phyloP scores from a whole-genome alignment of 2,888 invertebrate genomes.

The Dasysyrphus albostriatus region DNA sequence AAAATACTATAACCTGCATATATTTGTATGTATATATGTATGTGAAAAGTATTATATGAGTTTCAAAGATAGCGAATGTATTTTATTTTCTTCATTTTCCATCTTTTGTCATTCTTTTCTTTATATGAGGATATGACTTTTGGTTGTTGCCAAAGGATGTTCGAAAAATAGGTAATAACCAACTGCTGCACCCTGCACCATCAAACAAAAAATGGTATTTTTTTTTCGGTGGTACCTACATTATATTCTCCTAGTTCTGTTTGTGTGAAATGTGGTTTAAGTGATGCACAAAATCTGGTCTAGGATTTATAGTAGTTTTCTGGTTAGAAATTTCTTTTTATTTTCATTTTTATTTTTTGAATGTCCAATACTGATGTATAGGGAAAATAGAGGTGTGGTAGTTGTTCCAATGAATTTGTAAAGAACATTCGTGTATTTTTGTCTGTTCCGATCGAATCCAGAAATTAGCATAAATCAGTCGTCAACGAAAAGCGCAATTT shows the following conservation, averaged over 20 bases:
- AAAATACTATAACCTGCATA: neutral
- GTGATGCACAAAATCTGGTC: slow-evolving; percentile 49
- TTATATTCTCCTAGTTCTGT: slow-evolving; percentile 5
- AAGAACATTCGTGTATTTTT: too few species aligned
- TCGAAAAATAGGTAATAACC: slow-evolving; percentile 7
- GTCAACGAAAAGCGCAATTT: too few species aligned
- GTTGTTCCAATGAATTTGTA: neutral
- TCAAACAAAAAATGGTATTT: neutral
- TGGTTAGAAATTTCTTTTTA: neutral
- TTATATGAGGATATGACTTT: neutral
- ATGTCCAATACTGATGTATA: neutral
- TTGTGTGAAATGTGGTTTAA: slow-evolving; percentile 41
- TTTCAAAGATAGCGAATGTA: neutral
- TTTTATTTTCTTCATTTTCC: neutral
- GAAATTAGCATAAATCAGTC: too few species aligned
- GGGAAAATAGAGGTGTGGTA: slow-evolving; percentile 21
- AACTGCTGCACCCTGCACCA: slow-evolving; percentile 40
- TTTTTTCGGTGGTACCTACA: slow-evolving; percentile 17
- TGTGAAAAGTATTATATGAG: neutral
- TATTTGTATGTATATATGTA: too few species aligned
- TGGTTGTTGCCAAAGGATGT: slow-evolving; percentile 21
- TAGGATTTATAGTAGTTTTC: slow-evolving; percentile 52
- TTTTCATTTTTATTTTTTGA: too few species aligned
- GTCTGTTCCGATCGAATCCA: too few species aligned
- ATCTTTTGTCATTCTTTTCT: slow-evolving; percentile 32